These are phyloP conservation scores for Ataeniobius toweri DNA, from an alignment of 2,797 vertebrate genomes.

Conservation along the genomic window DNA sequence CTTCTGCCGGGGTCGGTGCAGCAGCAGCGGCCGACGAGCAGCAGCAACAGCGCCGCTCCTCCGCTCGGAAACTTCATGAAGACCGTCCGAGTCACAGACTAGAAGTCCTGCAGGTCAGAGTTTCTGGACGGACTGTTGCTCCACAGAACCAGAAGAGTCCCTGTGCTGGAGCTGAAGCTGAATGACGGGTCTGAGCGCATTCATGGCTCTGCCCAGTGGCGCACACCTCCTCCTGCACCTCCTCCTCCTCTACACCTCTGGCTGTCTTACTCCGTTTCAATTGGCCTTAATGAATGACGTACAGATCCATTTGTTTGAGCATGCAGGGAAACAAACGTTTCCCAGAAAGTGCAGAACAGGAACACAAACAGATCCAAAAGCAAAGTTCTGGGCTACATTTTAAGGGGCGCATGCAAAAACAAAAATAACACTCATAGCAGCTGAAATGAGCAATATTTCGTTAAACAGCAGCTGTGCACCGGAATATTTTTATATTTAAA, in stretches of 20 bases:
- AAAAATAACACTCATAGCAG: not conserved
- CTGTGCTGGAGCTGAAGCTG: not conserved
- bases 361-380: not conserved
- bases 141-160: not conserved
- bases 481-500: no score
- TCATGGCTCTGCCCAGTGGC: not conserved
- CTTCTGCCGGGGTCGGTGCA: slow-evolving; percentile 41
- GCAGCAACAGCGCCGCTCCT: slow-evolving; percentile 42
- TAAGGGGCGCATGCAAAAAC: not conserved
- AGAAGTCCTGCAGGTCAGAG: not conserved
- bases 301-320: not conserved
- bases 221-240: slow-evolving; percentile 4
- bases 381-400: not conserved
- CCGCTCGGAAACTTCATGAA: slow-evolving; percentile 20
- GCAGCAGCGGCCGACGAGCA: slow-evolving; percentile 55
- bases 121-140: not conserved
- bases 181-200: slow-evolving; percentile 18
- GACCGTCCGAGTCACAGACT: not conserved
- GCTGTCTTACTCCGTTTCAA: not conserved
- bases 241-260: not conserved
- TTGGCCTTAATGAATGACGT: not conserved
- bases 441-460: not conserved
- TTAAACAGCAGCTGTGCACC: not conserved
- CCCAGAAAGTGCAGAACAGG: not conserved
- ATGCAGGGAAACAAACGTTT: not conserved